Evolutionary conservation across 1,140 invertebrate species (phyloP), one percentile per base, ranked within the genome.

Genomic region (Anastrepha ludens): DNA sequence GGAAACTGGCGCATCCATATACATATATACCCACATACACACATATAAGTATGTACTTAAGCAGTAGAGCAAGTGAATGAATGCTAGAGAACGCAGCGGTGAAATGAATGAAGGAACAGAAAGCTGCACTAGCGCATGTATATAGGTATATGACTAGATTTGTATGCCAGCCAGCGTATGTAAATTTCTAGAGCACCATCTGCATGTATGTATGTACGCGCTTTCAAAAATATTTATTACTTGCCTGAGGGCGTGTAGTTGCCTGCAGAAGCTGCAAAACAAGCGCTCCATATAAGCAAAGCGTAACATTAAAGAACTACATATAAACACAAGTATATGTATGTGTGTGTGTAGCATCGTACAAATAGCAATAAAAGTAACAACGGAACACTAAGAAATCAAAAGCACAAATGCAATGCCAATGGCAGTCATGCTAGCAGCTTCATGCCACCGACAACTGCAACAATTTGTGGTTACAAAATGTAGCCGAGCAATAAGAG

Each of bases 381-480:
- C 15, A 74, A 8, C 13, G 39, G 2, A 74, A 7, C 13, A 55
- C 50, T 5, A 74, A 44, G 41, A 74, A 74, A 74, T 67, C 64
- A 74, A 74, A 47, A 47, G 39, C 17, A 44, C 39, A 74, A n/a
- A 7, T 17, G 41, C 67, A 74, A 74, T n/a, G 41, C 41, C 67
- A 74, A n/a, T 74, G 67, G 44, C 41, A 41, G 29, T 55, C 2
- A 41, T 9, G 67, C 67, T 47, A 17, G 6, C 41, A 74, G 41
- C 67, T n/a, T 15, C 44, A 39, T n/a, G 15, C 15, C 67, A n/a
- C 3, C 20, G 39, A 67, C 20, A 70, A 70, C 65, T 15, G 67
- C 41, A 74, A 74, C 41, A 74, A 44, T 74, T 74, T 74, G 41
- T 29, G 64, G 29, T 67, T 67, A 20, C 39, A 74, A 17, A 74